A percentile compares a stretch with the other conserved stretches of the same genome.
Evolutionary conservation across 2,888 invertebrate genomes (phyloP).

Genomic region (Mythimna vitellina): DNA sequence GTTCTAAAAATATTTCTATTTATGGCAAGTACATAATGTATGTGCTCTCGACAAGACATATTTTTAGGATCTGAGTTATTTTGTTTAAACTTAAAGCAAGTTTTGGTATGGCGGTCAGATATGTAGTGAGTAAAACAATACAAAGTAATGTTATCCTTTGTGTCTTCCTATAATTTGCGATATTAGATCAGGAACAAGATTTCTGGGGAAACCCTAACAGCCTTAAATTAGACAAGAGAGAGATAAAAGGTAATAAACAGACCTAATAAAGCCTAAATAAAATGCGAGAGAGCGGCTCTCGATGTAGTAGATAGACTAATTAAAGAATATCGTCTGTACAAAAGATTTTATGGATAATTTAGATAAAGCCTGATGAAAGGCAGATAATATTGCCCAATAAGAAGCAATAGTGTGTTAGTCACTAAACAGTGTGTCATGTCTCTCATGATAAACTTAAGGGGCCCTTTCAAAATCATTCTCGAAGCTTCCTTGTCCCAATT

Average conservation of each 20-base stretch:
- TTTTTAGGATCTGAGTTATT: constrained; percentile 3
- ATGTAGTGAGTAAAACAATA: neutral
- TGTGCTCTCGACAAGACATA: neutral
- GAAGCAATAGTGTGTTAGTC: constrained; percentile 14
- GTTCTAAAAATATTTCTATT: constrained; percentile 1
- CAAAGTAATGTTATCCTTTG: constrained; percentile 21
- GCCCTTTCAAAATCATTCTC: neutral
- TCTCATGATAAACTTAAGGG: constrained; percentile 5
- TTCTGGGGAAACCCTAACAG: constrained; percentile 25
- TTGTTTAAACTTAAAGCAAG: neutral
- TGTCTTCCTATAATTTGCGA: constrained; percentile 26
- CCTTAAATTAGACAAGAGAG: constrained; percentile 31
- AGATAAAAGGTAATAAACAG: constrained; percentile 47
- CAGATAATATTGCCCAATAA: neutral
- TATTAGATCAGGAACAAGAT: constrained; percentile 14
- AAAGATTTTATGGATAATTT: neutral
- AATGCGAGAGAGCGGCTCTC: constrained; percentile 21
- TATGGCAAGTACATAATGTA: neutral
- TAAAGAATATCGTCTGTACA: neutral
- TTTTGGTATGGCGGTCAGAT: neutral
- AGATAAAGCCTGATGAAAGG: neutral
- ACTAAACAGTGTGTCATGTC: constrained; percentile 11
- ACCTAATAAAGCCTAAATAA: constrained; percentile 17
- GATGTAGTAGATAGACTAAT: constrained; percentile 8
- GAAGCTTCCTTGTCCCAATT: constrained; percentile 1